Base-by-base conservation (phyloP, 2,888 invertebrate genomes). In the Crepidodera aurea region DNA sequence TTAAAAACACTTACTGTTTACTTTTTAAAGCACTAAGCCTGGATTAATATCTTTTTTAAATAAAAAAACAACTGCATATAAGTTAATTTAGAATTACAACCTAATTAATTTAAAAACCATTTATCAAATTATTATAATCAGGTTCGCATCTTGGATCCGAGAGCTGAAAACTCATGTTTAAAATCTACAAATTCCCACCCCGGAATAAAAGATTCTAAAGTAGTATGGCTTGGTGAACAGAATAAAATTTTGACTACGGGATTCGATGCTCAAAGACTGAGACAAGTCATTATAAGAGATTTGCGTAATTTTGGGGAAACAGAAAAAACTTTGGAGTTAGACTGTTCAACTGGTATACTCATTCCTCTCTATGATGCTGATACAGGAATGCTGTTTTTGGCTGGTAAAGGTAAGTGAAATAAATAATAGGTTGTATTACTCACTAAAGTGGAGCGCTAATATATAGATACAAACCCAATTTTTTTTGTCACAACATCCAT, bases 331-430 rank as follows among this genome's bases (percentile, higher is more conserved):
- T 75, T 93, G 34, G 91, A 91, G 72, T 82, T 94, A 66, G 94
- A 94, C 80, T 93, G 92, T 74, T 93, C 93, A 51, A 94, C 94
- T 16, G 94, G 95, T 22, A 91, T 96, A 63, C 83, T 97, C 66
- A 94, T 97, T 87, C 97, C 97, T 0, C 84, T 97, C 4, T 96
- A 89, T 79, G 98, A 98, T 82, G 83, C 91, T 10, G 97, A 98
- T 76, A 97, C 98, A 37, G 92, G 92, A 73, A 96, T 98, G 95
- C 85, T 97, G 63, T 96, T 97, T 84, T 83, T 98, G 60, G 93
- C 94, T 57, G 97, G 96, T 37, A 96, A 96, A 84, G 96, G 80
- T 78, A 66, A 48, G 54, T 50, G 16, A 6, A 18, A 29, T 12
- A 2, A n/a, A n/a, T n/a, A n/a, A n/a, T n/a, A n/a, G n/a, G n/a